Evolutionary conservation across 2,888 invertebrate species (phyloP).

Genomic region (Meloe dianella): DNA sequence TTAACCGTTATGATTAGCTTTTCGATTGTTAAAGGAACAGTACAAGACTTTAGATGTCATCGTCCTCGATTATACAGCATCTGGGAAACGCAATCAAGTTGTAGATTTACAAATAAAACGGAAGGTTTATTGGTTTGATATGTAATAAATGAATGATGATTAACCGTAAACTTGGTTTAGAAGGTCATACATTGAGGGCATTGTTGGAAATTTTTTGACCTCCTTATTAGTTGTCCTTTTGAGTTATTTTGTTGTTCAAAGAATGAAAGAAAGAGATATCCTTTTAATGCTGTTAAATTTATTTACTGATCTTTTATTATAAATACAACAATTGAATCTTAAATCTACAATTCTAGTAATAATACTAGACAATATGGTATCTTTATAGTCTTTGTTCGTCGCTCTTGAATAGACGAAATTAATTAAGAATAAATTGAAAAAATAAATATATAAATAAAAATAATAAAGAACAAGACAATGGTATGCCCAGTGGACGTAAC

Average conservation of each 20-base stretch:
- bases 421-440: slow-evolving; percentile 23
- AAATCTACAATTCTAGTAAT: slow-evolving; percentile 43
- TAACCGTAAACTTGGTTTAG: background rate
- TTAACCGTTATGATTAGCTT: background rate
- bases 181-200: slow-evolving; percentile 1
- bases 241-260: background rate
- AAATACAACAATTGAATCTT: slow-evolving; percentile 52
- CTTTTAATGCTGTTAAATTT: slow-evolving; percentile 15
- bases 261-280: background rate
- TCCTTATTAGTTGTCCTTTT: background rate
- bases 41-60: slow-evolving; percentile 12
- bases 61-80: slow-evolving; percentile 20
- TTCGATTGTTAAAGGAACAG: background rate
- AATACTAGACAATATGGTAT: slow-evolving; percentile 49
- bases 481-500: slow-evolving; percentile 43
- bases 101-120: background rate
- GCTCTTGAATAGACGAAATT: slow-evolving; percentile 32
- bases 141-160: background rate
- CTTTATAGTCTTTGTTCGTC: slow-evolving; percentile 51
- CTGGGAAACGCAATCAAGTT: slow-evolving; percentile 14
- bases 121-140: background rate
- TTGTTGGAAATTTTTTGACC: background rate
- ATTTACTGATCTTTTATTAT: slow-evolving; percentile 46
- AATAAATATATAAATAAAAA: slow-evolving; percentile 48
- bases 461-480: slow-evolving; percentile 34